A percentile compares a stretch with the other conserved stretches of the same genome.
These are phyloP conservation scores for Engystomops pustulosus DNA, from an alignment of 2,113 vertebrate species.

Conservation along the genomic window DNA sequence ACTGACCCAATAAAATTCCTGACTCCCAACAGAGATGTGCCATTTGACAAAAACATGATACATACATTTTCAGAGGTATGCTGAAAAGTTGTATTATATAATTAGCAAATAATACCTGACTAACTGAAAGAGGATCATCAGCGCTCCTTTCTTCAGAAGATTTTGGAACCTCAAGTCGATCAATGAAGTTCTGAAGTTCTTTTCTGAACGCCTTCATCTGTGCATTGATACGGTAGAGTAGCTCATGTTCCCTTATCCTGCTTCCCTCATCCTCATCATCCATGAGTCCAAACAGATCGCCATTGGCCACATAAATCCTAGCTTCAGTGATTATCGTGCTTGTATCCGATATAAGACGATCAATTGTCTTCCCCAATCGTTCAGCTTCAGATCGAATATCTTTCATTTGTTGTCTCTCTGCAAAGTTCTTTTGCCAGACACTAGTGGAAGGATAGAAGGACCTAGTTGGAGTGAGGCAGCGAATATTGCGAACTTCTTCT, in stretches of 20 bases:
- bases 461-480: slow-evolving; percentile 93
- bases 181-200: slow-evolving; percentile 96
- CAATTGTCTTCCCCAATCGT: slow-evolving; percentile 93
- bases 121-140: slow-evolving; percentile 97
- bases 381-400: slow-evolving; percentile 96
- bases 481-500: slow-evolving; percentile 93
- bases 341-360: slow-evolving; percentile 94
- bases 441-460: slow-evolving; percentile 84
- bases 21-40: too few relatives aligned
- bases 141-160: slow-evolving; percentile 83
- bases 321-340: slow-evolving; percentile 97
- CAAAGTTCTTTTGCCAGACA: slow-evolving; percentile 89
- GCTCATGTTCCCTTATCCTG: slow-evolving; percentile 94
- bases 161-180: slow-evolving; percentile 95
- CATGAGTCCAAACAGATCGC: slow-evolving; percentile 91
- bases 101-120: too few relatives aligned
- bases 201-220: slow-evolving; percentile 98
- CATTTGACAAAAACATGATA: too few relatives aligned
- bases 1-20: too few relatives aligned
- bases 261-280: slow-evolving; percentile 95
- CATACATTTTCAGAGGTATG: too few relatives aligned
- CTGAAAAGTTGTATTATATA: too few relatives aligned
- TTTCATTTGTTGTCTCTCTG: slow-evolving; percentile 96
- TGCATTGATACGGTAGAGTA: slow-evolving; percentile 95
- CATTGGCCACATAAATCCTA: slow-evolving; percentile 90